Base-by-base conservation (phyloP, 2,113 vertebrate genomes). In the Hippocampus guttulatus region DNA sequence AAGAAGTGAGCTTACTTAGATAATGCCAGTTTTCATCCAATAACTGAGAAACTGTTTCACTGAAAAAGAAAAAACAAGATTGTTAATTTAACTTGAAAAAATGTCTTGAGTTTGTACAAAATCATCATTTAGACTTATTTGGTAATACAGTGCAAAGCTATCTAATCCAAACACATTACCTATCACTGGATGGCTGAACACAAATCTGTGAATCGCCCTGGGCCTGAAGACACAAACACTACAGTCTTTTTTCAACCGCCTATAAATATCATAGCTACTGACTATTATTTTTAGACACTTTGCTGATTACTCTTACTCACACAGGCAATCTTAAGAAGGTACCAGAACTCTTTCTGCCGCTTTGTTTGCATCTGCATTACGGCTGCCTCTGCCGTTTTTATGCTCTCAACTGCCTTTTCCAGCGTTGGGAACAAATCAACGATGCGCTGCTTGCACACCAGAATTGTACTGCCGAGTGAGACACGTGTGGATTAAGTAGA, bases 341-440 rank as follows among this genome's bases (percentile, higher is more conserved):
- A 96, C 96, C 97, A 99, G 79, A 98, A 98, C 87, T 98, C 96
- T 73, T 94, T 94, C 88, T 99, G 97, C 70, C 97, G 93, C 84
- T 97, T 98, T 60, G 93, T 93, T 81, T 98, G 97, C 95, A 98
- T 98, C 83, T 97, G 95, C 95, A 97, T 96, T 76, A 99, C 94
- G 1, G 92, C 94, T 70, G 83, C 91, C 86, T 98, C 96, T 67
- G 96, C 94, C 74, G 94, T 93, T 90, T 94, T 97, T 84, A 98
- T 98, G 86, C 91, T 93, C 78, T 94, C 95, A 9, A 97, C 88
- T 10, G 95, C 94, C 77, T 90, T 90, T 85, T 99, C 96, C 65
- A 98, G 92, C 81, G 96, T 93, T 0, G 97, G 97, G 77, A 99
- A 95, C 75, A 99, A 88, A 88, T 96, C 95, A 67, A 97, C 94